Conservation (phyloP, 2,888 invertebrate genomes). For the Conistra vaccinii region DNA sequence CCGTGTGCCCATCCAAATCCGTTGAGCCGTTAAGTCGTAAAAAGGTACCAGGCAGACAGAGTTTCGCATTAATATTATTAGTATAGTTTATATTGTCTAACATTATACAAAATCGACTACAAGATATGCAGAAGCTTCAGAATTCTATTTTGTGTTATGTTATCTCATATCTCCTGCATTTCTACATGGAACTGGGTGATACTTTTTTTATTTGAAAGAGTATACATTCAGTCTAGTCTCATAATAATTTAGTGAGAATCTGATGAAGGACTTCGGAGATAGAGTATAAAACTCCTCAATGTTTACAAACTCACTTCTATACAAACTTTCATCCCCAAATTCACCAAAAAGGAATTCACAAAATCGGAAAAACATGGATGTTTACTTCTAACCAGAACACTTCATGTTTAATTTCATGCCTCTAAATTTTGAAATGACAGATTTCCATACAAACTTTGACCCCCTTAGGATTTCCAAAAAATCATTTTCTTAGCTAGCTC, state of each 20-base stretch:
- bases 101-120: neutral
- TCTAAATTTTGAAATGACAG: neutral
- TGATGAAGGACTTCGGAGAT: neutral
- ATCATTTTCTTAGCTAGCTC: neutral
- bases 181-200: too few species aligned
- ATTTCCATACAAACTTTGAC: neutral
- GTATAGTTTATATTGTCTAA: neutral
- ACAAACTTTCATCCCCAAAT: neutral
- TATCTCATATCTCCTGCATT: neutral
- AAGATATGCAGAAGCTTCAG: neutral
- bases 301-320: conserved; percentile 11
- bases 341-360: neutral
- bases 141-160: neutral
- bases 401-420: neutral
- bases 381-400: neutral
- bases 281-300: neutral
- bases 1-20: neutral
- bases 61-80: neutral
- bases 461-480: neutral
- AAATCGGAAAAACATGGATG: neutral
- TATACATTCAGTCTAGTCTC: neutral
- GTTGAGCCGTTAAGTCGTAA: neutral
- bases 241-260: neutral
- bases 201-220: neutral
- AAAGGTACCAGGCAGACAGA: neutral